Conservation (phyloP, 2,797 vertebrate genomes). For the Leuciscus waleckii region DNA sequence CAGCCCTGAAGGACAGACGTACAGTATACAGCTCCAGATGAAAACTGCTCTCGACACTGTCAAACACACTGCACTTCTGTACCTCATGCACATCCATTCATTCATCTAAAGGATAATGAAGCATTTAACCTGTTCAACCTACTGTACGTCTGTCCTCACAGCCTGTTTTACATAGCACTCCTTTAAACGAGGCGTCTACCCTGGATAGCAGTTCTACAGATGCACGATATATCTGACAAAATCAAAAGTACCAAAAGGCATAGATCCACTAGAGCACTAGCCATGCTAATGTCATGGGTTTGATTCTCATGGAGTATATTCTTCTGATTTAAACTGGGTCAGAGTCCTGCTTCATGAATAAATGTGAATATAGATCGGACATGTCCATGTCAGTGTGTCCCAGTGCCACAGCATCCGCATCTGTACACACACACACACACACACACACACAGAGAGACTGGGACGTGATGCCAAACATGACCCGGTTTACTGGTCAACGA, state of each 20-base stretch:
- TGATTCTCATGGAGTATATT: background rate
- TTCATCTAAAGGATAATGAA: background rate
- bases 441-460: background rate
- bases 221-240: background rate
- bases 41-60: background rate
- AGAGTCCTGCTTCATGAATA: background rate
- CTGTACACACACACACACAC: background rate
- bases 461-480: background rate
- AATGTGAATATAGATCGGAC: background rate
- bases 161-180: background rate
- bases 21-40: background rate
- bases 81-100: background rate
- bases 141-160: background rate
- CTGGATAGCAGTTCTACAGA: background rate
- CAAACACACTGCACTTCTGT: background rate
- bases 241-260: background rate
- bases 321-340: background rate
- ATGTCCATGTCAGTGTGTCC: background rate
- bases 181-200: too few species aligned
- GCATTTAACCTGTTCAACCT: background rate
- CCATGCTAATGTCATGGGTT: background rate
- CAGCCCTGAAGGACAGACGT: background rate
- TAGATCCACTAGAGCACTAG: background rate
- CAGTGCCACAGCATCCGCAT: background rate
- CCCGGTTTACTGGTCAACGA: background rate